A percentile compares a stretch with the other conserved stretches of the same genome.
These are phyloP conservation scores for Octopus bimaculoides DNA, from an alignment of 1,140 invertebrate genomes.

Conservation along the genomic window DNA sequence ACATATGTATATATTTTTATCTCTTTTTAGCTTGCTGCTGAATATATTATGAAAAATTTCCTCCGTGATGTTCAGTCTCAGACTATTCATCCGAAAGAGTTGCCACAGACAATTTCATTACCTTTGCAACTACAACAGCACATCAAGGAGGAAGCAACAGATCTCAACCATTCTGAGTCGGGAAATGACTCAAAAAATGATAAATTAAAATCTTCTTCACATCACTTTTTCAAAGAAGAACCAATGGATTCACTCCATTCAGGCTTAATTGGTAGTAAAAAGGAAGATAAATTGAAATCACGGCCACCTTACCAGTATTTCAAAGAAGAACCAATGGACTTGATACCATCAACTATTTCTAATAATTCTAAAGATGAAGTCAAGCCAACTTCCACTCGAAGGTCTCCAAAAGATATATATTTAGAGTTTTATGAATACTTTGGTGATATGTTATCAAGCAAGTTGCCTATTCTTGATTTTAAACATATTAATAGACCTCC, in stretches of 20 bases:
- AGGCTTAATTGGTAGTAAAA: too few relatives aligned
- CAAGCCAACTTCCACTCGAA: neutral
- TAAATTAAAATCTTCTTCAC: too few relatives aligned
- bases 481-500: constrained; percentile 29
- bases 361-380: neutral
- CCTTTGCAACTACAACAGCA: too few relatives aligned
- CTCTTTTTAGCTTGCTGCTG: constrained; percentile 33
- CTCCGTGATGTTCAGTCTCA: constrained; percentile 32
- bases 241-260: too few relatives aligned
- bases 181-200: neutral
- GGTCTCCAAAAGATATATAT: constrained; percentile 40
- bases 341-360: neutral
- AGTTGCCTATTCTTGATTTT: constrained; percentile 34
- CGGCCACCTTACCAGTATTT: neutral
- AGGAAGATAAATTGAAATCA: too few relatives aligned
- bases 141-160: too few relatives aligned
- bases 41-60: constrained; percentile 29
- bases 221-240: too few relatives aligned
- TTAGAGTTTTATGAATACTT: constrained; percentile 48
- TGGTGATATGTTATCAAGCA: constrained; percentile 47
- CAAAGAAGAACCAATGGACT: neutral
- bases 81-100: neutral
- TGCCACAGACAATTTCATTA: too few relatives aligned
- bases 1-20: neutral
- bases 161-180: too few relatives aligned